Base-by-base conservation (phyloP, 2,888 invertebrate species). In the Coelopa pilipes region DNA sequence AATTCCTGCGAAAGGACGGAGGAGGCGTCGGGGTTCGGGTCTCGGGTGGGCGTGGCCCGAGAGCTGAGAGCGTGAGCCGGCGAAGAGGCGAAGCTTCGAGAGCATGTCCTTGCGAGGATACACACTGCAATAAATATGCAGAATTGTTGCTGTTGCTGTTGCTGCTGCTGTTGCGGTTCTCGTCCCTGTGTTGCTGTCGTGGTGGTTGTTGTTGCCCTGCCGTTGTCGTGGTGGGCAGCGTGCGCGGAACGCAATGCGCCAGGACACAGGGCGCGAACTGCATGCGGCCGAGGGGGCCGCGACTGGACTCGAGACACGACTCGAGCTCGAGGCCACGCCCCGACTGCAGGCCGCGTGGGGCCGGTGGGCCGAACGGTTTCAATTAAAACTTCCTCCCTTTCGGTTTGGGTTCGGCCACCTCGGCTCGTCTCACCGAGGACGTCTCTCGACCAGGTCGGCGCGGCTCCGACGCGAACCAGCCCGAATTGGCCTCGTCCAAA, bases 201-300 rank as follows among this genome's bases (percentile, higher is more conserved):
- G 15, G 47, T 10, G 17, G 47, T 49, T 21, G 45, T 59, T 59
- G 47, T 45, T 24, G 15, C n/a, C 34, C 7, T 34, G 34, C 34
- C 7, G 34, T 34, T 34, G 34, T 34, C 34, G 34, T 34, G 34
- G 34, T 34, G n/a, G 10, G n/a, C 15, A 24, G 34, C n/a, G n/a
- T 71, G 71, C 71, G 71, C 71, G 45, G 24, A 63, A 71, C 49
- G 63, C 63, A 71, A 49, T 63, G 63, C 71, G 71, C 71, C 63
- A 63, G 15, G 34, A 50, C 50, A 7, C 34, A 45, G 63, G 63
- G 62, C 50, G 46, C 15, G 13, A 1, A 21, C 55, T 19, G 34
- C 34, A 34, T 34, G n/a, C n/a, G 68, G 47, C 3, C 1, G 19
- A 15, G 7, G 24, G 15, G 7, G 24, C 1, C 7, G 1, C 34